Conservation (phyloP, 2,888 invertebrate species). For the Machimus rusticus region DNA sequence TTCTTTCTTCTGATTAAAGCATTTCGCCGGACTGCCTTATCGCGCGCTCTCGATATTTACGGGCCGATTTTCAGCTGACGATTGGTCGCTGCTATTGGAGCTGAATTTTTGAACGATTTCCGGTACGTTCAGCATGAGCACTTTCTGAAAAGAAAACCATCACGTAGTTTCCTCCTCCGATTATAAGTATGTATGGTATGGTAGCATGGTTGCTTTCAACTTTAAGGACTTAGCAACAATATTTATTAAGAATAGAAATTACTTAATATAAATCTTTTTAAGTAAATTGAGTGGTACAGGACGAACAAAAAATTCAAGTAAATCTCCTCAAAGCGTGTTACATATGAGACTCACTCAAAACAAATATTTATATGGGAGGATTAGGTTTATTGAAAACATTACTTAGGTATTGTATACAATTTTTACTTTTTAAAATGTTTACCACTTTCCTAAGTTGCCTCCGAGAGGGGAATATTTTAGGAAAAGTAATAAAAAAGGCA, state of each 20-base stretch:
- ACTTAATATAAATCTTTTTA: background rate
- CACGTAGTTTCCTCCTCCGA: background rate
- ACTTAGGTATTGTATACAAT: no score
- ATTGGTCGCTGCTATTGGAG: background rate
- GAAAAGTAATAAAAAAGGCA: no score
- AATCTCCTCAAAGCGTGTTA: no score
- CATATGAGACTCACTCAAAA: no score
- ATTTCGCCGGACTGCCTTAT: conserved; percentile 12
- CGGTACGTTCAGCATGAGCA: background rate
- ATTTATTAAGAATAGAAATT: background rate
- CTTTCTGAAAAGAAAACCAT: background rate
- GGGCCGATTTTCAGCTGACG: background rate
- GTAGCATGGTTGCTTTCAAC: background rate
- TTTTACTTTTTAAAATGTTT: no score
- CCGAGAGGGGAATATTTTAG: no score
- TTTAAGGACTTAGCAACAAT: background rate
- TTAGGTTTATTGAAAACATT: no score
- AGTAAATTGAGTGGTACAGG: background rate
- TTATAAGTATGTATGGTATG: background rate
- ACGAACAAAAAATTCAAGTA: no score
- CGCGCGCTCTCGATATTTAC: background rate
- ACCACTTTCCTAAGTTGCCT: no score
- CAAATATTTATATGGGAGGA: no score
- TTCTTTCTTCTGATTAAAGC: conserved; percentile 31
- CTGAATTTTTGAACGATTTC: background rate